A percentile compares a stretch with the other conserved stretches of the same genome.
Conservation (phyloP, 1,140 invertebrate species). For the Meteorus sp. region DNA sequence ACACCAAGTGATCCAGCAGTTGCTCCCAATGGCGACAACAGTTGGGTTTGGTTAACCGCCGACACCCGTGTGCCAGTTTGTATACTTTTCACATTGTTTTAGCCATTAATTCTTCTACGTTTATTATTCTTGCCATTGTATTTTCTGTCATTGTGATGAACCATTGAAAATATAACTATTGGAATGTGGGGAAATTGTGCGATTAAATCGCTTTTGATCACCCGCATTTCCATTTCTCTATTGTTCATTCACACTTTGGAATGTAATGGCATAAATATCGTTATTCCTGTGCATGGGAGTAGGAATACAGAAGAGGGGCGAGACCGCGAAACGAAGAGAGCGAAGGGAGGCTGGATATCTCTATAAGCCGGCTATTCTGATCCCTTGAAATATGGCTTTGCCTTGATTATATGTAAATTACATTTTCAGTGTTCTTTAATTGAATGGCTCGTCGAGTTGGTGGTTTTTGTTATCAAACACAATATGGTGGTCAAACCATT, state of each 20-base stretch:
- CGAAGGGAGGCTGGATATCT: no score
- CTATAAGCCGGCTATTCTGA: constrained; percentile 13
- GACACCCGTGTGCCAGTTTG: constrained; percentile 77
- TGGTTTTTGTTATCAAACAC: no score
- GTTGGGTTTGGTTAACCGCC: constrained; percentile 78
- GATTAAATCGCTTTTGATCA: background rate
- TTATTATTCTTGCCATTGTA: background rate
- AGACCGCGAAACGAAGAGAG: no score
- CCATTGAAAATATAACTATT: no score
- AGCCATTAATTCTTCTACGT: background rate
- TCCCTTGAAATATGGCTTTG: constrained; percentile 15
- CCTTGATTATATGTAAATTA: constrained; percentile 13
- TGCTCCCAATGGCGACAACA: constrained; percentile 59
- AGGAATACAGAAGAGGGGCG: no score
- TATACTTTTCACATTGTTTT: background rate
- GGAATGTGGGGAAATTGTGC: no score
- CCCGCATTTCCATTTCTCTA: background rate
- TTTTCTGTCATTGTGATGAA: no score
- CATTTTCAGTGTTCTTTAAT: constrained; percentile 1
- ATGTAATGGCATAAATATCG: no score
- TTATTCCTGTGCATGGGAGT: background rate
- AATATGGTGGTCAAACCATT: no score
- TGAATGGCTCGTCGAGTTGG: no score
- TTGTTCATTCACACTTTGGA: background rate
- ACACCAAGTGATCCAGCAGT: constrained; percentile 23